Evolutionary conservation across 2,888 invertebrate species (phyloP), one percentile per base, ranked within the genome.

Genomic region (Catocala fraxini): DNA sequence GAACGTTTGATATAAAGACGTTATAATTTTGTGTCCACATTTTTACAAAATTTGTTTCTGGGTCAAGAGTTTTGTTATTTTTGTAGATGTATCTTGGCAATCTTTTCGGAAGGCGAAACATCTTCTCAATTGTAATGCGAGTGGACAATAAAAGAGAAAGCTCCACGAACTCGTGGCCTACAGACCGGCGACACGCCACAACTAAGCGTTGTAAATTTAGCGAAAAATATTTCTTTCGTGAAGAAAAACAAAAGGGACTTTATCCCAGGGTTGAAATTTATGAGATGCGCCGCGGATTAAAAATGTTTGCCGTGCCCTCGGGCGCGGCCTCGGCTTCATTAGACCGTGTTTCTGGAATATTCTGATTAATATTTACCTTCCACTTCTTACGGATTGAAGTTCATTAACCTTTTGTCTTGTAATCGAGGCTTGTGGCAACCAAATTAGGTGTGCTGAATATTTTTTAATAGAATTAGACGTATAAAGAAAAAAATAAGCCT

Each of bases 271-370:
- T 84, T 86, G 88, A 89, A 91, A 92, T 92, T 92, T 92, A 92
- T 92, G 91, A 91, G 92, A 92, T 92, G 89, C 92, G 92, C 89
- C 82, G 84, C 80, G 92, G 92, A 93, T 93, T 92, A 91, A 92
- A 92, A 92, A 92, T 92, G 91, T 91, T 92, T 91, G 89, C 89
- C 83, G 79, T 89, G 85, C 92, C 90, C 93, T 91, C 89, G 67
- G 89, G 90, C 85, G 75, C 80, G 85, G 80, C 82, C 82, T 75
- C 77, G 84, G 84, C 89, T 91, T 92, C 90, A 92, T 92, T 92
- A 92, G 87, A 86, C 76, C 85, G 82, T 85, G 86, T 88, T 88
- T 85, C 89, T 85, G 82, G 83, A 90, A 90, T 89, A 88, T 87
- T 90, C 87, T 89, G 89, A 91, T 91, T 91, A 92, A 92, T 92